These are phyloP conservation scores for Chionis minor DNA, from an alignment of 2,113 vertebrate species.

Conservation along the genomic window DNA sequence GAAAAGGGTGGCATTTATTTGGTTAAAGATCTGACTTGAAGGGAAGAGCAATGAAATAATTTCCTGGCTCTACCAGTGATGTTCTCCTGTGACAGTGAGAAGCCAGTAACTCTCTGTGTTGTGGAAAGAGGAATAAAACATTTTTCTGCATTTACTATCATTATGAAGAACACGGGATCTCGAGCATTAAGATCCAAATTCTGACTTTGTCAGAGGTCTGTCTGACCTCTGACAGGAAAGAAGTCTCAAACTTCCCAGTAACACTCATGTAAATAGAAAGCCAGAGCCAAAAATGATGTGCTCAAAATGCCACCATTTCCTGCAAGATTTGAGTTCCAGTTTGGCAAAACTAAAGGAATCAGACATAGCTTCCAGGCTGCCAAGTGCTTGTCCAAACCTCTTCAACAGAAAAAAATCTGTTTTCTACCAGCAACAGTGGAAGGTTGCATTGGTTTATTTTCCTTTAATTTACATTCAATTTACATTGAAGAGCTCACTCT, in stretches of 20 bases:
- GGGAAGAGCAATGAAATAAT: background rate
- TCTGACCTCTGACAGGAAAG: background rate
- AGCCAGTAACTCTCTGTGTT: background rate
- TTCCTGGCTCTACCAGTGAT: background rate
- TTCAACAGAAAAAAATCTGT: background rate
- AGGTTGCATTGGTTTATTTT: background rate
- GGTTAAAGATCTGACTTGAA: background rate
- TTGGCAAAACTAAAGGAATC: background rate
- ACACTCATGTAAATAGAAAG: background rate
- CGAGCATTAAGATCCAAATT: background rate
- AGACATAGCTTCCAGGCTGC: rapidly evolving
- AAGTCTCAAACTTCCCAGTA: background rate
- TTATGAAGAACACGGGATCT: background rate
- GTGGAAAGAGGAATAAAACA: background rate
- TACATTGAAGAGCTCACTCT: background rate
- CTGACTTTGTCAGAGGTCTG: background rate
- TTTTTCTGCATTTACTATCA: background rate
- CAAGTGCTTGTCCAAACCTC: background rate
- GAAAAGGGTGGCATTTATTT: background rate
- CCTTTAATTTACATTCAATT: background rate
- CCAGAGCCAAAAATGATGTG: background rate
- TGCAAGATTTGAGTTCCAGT: background rate
- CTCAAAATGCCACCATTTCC: background rate
- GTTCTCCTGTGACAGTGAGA: background rate
- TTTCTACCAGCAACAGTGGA: background rate